phyloP scores from a whole-genome alignment of 2,888 invertebrate genomes.

The Lithophane leautieri region DNA sequence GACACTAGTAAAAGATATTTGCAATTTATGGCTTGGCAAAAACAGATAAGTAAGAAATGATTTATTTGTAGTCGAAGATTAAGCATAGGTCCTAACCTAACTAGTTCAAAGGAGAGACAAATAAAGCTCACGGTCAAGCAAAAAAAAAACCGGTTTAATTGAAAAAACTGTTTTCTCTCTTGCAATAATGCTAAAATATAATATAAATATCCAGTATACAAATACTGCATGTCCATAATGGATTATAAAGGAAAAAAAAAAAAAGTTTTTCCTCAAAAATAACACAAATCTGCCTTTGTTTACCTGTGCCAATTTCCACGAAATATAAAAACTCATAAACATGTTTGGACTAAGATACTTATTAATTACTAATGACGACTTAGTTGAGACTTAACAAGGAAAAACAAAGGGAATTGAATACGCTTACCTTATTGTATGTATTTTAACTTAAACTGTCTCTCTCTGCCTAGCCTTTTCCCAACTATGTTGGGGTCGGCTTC shows the following conservation, averaged over 20 bases:
- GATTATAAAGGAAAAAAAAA: not conserved
- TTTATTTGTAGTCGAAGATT: not conserved
- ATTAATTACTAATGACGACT: slow-evolving; percentile 8
- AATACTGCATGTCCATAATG: not conserved
- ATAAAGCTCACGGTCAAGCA: not conserved
- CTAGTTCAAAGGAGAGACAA: not conserved
- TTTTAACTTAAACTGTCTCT: not conserved
- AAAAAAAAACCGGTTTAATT: not conserved
- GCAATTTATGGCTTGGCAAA: no score
- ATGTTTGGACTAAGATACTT: not conserved
- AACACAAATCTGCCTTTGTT: not conserved
- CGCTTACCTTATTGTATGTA: not conserved
- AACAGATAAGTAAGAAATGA: not conserved
- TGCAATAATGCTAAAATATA: not conserved
- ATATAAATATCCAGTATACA: not conserved
- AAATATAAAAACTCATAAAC: not conserved
- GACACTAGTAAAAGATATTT: not conserved
- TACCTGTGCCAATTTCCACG: not conserved
- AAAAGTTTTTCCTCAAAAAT: not conserved
- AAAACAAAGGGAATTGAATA: not conserved
- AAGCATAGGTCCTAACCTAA: not conserved
- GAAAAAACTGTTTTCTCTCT: not conserved
- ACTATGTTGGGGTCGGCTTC: no score
- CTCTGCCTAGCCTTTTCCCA: no score
- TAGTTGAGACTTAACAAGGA: not conserved